Evolutionary conservation across 2,888 invertebrate species (phyloP).

Genomic region (Hydroisotoma schaefferi): DNA sequence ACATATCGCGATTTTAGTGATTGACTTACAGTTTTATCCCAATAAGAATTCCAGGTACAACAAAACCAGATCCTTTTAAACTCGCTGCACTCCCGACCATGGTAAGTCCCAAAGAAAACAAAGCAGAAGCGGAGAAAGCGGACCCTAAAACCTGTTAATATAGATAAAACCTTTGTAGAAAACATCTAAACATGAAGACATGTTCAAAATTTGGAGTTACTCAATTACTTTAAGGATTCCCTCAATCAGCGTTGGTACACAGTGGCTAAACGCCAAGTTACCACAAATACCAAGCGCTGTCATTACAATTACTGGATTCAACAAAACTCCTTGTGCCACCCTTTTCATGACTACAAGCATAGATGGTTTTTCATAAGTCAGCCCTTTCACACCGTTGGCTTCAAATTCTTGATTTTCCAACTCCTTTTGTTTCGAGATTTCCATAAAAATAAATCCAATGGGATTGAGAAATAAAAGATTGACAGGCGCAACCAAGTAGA

Average conservation of each 20-base stretch:
- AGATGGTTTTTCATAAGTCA: slow-evolving; percentile 25
- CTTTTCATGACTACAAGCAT: slow-evolving; percentile 50
- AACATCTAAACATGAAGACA: too few species aligned
- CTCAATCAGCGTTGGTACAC: slow-evolving; percentile 69
- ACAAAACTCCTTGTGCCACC: slow-evolving; percentile 65
- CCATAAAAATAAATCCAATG: slow-evolving; percentile 82
- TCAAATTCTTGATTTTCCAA: slow-evolving; percentile 43
- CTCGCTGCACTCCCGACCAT: slow-evolving; percentile 88
- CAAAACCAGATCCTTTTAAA: slow-evolving; percentile 70
- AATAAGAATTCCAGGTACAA: slow-evolving; percentile 81
- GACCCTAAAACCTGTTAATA: slow-evolving; percentile 67
- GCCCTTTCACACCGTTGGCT: slow-evolving; percentile 28
- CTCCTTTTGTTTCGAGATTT: slow-evolving; percentile 64
- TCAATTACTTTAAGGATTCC: slow-evolving; percentile 66
- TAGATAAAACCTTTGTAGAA: slow-evolving; percentile 21
- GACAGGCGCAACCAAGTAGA: slow-evolving; percentile 91
- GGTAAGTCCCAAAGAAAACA: slow-evolving; percentile 83
- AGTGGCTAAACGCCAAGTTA: slow-evolving; percentile 74
- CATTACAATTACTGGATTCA: slow-evolving; percentile 89
- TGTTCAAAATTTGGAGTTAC: not conserved
- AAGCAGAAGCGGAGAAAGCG: slow-evolving; percentile 85
- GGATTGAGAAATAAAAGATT: slow-evolving; percentile 89
- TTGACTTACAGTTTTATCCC: slow-evolving; percentile 71
- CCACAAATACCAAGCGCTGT: slow-evolving; percentile 84
- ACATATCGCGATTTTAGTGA: not conserved